These are phyloP conservation scores for Pristionchus mayeri DNA, from an alignment of 2,888 invertebrate species.

Conservation along the genomic window DNA sequence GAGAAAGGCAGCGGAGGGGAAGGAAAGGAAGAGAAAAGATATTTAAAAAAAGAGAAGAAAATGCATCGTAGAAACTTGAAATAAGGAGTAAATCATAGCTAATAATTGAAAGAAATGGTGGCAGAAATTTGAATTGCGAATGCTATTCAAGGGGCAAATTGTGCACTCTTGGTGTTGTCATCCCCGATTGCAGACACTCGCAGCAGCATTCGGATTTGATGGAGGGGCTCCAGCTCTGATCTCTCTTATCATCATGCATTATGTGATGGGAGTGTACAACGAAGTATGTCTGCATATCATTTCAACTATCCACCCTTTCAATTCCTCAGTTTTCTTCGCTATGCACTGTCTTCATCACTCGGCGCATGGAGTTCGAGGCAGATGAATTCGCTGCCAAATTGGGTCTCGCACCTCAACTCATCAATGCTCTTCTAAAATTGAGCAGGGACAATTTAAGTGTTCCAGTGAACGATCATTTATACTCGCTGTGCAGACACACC, in stretches of 20 bases:
- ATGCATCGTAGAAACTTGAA: too few species aligned
- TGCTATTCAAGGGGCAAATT: too few species aligned
- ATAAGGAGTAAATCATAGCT: too few species aligned
- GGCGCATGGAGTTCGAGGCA: slow-evolving; percentile 79
- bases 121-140: too few species aligned
- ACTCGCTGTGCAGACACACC: slow-evolving; percentile 94
- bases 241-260: slow-evolving; percentile 90
- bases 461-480: slow-evolving; percentile 92
- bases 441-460: slow-evolving; percentile 93
- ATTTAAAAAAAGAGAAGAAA: too few species aligned
- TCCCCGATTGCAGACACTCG: background rate
- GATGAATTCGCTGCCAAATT: slow-evolving; percentile 91
- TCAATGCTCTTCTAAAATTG: slow-evolving; percentile 90
- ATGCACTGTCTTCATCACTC: background rate
- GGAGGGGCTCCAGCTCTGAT: slow-evolving; percentile 87
- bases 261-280: slow-evolving; percentile 93
- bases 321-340: too few species aligned
- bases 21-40: too few species aligned
- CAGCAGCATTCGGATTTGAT: slow-evolving; percentile 88
- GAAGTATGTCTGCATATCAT: too few species aligned
- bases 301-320: too few species aligned
- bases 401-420: slow-evolving; percentile 84
- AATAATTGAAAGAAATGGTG: too few species aligned
- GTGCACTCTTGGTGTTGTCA: too few species aligned
- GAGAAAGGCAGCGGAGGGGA: too few species aligned